Evolutionary conservation across 2,113 vertebrate genomes (phyloP).

Genomic region (Lanius ludovicianus): DNA sequence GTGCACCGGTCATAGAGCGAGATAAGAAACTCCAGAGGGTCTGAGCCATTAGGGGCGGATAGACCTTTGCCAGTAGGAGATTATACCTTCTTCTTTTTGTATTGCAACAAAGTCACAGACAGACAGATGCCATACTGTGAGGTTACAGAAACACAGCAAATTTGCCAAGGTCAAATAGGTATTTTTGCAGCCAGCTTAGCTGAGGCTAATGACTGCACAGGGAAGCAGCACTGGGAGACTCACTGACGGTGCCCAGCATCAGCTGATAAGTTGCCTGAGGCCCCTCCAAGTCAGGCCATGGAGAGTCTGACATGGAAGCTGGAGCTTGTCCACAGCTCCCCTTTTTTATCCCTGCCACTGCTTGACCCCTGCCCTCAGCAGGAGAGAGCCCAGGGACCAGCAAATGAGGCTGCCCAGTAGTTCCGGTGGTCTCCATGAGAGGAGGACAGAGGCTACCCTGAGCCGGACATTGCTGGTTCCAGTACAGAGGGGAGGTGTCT

Average conservation of each 20-base stretch:
- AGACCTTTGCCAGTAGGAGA: background rate
- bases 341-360: background rate
- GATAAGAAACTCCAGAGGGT: background rate
- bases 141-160: background rate
- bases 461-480: background rate
- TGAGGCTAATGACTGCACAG: accelerated
- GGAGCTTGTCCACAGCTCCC: background rate
- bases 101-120: too few relatives aligned
- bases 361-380: background rate
- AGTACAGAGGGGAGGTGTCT: background rate
- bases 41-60: background rate
- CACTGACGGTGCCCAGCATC: background rate
- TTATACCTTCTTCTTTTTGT: background rate
- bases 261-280: background rate
- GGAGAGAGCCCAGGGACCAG: background rate
- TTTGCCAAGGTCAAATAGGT: background rate
- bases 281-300: background rate
- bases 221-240: background rate
- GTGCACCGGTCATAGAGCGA: accelerated
- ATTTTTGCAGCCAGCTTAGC: background rate
- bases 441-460: background rate
- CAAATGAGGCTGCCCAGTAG: background rate
- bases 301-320: background rate
- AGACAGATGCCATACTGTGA: background rate
- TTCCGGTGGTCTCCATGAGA: background rate